These are phyloP conservation scores for Drepanosiphum platanoidis DNA, from an alignment of 2,888 invertebrate species.

Conservation along the genomic window DNA sequence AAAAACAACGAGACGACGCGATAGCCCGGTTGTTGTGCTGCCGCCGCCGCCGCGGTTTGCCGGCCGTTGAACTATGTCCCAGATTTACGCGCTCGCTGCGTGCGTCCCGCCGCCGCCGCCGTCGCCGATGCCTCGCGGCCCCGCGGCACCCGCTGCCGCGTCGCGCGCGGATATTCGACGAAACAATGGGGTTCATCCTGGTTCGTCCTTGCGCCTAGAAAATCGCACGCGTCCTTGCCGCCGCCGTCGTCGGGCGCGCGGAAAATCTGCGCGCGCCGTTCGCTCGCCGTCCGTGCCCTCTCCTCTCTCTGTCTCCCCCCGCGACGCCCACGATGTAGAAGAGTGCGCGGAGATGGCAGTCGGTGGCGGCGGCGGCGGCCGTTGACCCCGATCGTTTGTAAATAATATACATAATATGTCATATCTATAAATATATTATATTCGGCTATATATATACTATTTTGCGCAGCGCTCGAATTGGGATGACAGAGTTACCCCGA, in stretches of 20 bases:
- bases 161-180: background rate
- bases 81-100: conserved; percentile 29
- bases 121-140: background rate
- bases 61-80: conserved; percentile 62
- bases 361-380: conserved; percentile 14
- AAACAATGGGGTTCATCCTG: conserved; percentile 4
- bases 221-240: conserved; percentile 43
- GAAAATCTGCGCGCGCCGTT: background rate
- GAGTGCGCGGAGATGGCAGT: background rate
- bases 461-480: no score
- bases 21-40: conserved; percentile 44
- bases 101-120: background rate
- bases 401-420: no score
- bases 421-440: no score
- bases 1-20: conserved; percentile 65
- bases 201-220: conserved; percentile 43
- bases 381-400: conserved; percentile 13
- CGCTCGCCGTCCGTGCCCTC: no score
- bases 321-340: background rate
- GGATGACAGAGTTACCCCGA: no score
- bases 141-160: background rate
- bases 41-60: conserved; percentile 56
- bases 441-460: no score
- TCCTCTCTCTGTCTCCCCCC: no score
- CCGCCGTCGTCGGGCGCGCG: background rate